phyloP scores from a whole-genome alignment of 2,113 vertebrate species.

The Calidris pygmaea region DNA sequence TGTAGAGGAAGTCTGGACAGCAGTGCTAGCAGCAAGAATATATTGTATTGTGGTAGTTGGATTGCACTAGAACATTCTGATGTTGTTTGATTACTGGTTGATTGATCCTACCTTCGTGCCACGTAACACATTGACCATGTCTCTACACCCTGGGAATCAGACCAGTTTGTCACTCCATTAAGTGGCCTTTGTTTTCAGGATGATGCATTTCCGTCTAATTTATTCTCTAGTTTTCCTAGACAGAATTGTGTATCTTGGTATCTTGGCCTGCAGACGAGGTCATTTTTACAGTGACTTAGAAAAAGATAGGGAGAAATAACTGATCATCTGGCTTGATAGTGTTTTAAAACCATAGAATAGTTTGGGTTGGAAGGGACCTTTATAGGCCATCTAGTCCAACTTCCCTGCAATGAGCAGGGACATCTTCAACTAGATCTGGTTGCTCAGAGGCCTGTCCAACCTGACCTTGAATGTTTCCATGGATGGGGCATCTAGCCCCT shows the following conservation, averaged over 20 bases:
- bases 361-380: neutral
- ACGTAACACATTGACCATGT: neutral
- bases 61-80: neutral
- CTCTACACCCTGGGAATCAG: neutral
- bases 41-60: neutral
- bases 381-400: neutral
- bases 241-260: neutral
- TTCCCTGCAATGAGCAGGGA: neutral
- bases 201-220: neutral
- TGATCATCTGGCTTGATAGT: neutral
- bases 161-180: neutral
- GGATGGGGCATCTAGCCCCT: neutral
- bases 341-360: neutral
- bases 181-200: neutral
- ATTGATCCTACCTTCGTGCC: neutral
- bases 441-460: neutral
- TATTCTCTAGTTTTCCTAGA: neutral
- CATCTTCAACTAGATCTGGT: neutral
- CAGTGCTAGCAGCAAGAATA: neutral
- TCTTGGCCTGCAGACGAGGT: neutral
- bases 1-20: neutral
- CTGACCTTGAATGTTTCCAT: neutral
- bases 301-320: neutral
- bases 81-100: neutral
- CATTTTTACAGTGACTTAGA: neutral